These are phyloP conservation scores for Chrysochloris asiatica DNA, from an alignment of 2,113 vertebrate species.

Conservation along the genomic window DNA sequence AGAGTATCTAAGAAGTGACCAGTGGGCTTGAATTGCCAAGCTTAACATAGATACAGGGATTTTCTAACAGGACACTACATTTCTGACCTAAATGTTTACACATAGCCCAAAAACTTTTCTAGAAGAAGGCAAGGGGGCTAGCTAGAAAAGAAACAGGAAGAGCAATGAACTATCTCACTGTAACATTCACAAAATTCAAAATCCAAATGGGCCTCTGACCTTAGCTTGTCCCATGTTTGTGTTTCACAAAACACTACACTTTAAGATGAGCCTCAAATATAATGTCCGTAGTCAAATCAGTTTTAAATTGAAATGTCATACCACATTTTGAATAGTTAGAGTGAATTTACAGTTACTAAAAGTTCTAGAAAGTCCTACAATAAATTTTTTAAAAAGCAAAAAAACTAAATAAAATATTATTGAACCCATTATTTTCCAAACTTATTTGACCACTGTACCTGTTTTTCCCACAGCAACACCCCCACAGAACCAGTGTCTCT, in stretches of 20 bases:
- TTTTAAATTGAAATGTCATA: neutral
- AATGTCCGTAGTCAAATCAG: neutral
- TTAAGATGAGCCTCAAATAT: neutral
- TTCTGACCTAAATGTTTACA: constrained; percentile 42
- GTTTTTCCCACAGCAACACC: neutral
- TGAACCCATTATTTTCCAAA: neutral
- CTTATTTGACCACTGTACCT: neutral
- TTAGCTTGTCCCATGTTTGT: neutral
- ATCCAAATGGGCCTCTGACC: neutral
- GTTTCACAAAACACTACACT: neutral
- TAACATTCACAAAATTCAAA: constrained; percentile 25
- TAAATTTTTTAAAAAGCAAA: too few species aligned
- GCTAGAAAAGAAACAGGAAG: constrained; percentile 16
- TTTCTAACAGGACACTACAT: constrained; percentile 28
- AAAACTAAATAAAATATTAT: neutral
- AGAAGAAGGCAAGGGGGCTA: neutral
- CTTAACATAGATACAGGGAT: neutral
- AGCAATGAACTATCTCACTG: neutral
- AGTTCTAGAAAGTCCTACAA: neutral
- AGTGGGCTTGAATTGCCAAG: too few species aligned
- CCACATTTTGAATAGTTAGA: neutral
- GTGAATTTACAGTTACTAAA: neutral
- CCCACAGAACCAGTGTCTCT: too few species aligned
- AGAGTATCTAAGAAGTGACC: too few species aligned
- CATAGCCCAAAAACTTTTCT: neutral